A percentile compares a stretch with the other conserved stretches of the same genome.
These are phyloP conservation scores for Dryobotodes eremita DNA, from an alignment of 2,888 invertebrate species.

Conservation along the genomic window DNA sequence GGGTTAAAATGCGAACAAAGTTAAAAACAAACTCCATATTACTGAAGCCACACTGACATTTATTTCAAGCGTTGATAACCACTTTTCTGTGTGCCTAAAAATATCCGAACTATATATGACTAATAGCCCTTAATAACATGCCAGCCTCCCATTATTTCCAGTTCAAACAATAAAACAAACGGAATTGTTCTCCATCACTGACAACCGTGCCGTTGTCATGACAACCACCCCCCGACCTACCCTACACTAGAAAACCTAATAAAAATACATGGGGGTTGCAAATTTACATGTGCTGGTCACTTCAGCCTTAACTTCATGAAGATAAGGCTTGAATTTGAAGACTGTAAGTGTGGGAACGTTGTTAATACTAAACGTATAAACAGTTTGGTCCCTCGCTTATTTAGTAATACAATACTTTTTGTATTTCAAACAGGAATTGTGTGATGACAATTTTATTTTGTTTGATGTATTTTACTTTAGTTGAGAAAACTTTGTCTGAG, in stretches of 20 bases:
- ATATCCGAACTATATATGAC: background rate
- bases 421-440: slow-evolving; percentile 71
- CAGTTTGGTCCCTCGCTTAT: slow-evolving; percentile 78
- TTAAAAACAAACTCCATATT: background rate
- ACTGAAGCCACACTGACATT: background rate
- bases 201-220: slow-evolving; percentile 75
- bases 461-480: slow-evolving; percentile 60
- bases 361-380: slow-evolving; percentile 71
- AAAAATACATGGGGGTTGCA: slow-evolving; percentile 66
- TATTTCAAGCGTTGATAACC: background rate
- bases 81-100: background rate
- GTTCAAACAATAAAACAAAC: slow-evolving; percentile 63
- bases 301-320: accelerated
- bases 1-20: background rate
- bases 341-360: slow-evolving; percentile 6
- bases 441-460: slow-evolving; percentile 67
- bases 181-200: slow-evolving; percentile 62
- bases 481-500: slow-evolving; percentile 22
- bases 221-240: slow-evolving; percentile 76
- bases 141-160: slow-evolving; percentile 35
- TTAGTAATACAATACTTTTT: slow-evolving; percentile 80
- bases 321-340: slow-evolving; percentile 32
- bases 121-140: slow-evolving; percentile 27
- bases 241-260: slow-evolving; percentile 73
- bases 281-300: slow-evolving; percentile 45